These are phyloP conservation scores for Agapornis roseicollis DNA, from an alignment of 2,113 vertebrate species.

Conservation along the genomic window DNA sequence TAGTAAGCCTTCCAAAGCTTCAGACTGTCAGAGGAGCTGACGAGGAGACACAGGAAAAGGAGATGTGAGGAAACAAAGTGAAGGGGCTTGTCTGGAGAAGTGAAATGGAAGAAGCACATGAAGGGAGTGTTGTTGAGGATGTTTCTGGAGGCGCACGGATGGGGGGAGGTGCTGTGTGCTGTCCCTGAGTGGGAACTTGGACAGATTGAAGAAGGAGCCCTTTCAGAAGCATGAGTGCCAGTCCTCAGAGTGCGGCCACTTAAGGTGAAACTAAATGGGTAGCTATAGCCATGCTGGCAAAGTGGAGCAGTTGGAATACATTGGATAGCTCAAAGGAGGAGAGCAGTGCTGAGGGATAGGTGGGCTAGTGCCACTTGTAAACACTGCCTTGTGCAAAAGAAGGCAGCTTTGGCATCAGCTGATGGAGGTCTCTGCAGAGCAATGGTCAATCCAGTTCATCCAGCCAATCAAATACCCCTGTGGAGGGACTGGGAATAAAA, in stretches of 20 bases:
- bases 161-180: not conserved
- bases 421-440: not conserved
- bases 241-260: not conserved
- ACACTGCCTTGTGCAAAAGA: not conserved
- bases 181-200: fast-evolving
- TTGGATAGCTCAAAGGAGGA: not conserved
- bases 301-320: not conserved
- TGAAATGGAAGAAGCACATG: not conserved
- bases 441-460: not conserved
- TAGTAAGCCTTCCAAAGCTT: fast-evolving
- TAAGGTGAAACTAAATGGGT: not conserved
- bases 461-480: fast-evolving
- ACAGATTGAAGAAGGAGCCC: not conserved
- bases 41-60: not conserved
- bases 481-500: not conserved
- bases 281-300: not conserved
- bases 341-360: not conserved
- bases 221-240: not conserved
- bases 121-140: not conserved
- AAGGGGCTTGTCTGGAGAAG: not conserved
- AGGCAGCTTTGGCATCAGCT: fast-evolving
- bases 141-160: fast-evolving
- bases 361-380: not conserved
- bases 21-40: not conserved
- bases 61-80: not conserved